Base-by-base conservation (phyloP, 2,797 vertebrate genomes). In the Dendrocincla tyrannina region DNA sequence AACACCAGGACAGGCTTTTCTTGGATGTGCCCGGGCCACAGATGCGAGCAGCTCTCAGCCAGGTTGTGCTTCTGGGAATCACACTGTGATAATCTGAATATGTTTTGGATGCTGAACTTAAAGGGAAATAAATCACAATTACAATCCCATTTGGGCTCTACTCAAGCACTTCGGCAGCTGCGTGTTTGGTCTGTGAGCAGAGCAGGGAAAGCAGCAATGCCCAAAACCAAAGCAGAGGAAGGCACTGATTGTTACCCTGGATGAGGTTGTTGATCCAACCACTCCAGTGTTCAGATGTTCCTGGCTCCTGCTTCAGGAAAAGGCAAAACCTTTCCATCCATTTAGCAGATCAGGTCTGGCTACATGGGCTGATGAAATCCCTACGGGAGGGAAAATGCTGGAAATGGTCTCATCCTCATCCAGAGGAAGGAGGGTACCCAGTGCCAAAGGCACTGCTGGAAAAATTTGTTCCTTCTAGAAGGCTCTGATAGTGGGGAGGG, bases 121-220 rank as follows among this genome's bases (percentile, higher is more conserved):
- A n/a, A 85, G 89, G 88, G 95, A 78, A 83, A 95, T 89, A 63
- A 91, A 94, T 88, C 89, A 88, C 74, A 91, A 79, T 74, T 87
- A 94, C 84, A 88, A 58, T 32, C 89, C 88, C 85, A 30, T 74
- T 49, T 58, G 75, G 83, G 80, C 55, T 70, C 25, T 46, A 13
- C 74, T 87, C 56, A 50, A 63, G 79, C 64, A 17, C 11, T 66
- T 88, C 3, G 0, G 82, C 94, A 93, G 76, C 89, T 89, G 79
- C 2, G 16, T 13, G 58, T 18, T 60, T 20, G 70, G 49, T 60
- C 55, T 64, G 87, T 0, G 2, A 44, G 77, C 2, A 17, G 60
- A 60, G 55, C 39, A 41, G 68, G 60, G 72, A 53, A 56, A 74
- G 81, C 68, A 30, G 60, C 25, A 2, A 13, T 47, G 83, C 79